Evolutionary conservation across 2,888 invertebrate genomes (phyloP).

Genomic region (Silvanus unidentatus): DNA sequence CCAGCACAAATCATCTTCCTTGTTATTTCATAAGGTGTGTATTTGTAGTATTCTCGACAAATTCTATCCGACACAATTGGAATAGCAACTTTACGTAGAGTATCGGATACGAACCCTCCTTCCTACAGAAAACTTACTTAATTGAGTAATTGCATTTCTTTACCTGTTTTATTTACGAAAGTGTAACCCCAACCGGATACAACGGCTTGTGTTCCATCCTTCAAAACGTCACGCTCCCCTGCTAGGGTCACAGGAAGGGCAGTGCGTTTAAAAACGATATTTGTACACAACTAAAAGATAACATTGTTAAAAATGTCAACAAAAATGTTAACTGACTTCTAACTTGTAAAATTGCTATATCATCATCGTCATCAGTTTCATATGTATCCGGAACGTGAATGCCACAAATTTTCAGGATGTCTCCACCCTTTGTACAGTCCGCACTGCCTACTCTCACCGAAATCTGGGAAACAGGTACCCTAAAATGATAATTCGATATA

Average conservation of each 20-base stretch:
- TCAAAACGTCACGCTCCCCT: background rate
- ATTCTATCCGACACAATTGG: no score
- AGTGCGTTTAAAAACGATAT: conserved; percentile 8
- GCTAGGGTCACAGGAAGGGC: background rate
- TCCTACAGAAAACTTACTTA: no score
- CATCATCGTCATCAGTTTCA: conserved; percentile 14
- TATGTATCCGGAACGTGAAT: conserved; percentile 13
- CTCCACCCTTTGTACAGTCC: conserved; percentile 14
- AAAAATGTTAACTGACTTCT: no score
- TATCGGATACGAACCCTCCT: no score
- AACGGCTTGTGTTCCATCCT: conserved; percentile 5
- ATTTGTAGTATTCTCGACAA: no score
- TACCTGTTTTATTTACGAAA: no score
- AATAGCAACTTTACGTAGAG: no score
- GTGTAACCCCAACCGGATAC: conserved; percentile 19
- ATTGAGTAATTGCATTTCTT: no score
- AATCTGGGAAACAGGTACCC: conserved; percentile 1
- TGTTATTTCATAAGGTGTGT: no score
- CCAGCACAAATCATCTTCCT: conserved; percentile 29
- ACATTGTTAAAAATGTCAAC: no score
- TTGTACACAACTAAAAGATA: background rate
- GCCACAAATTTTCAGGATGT: conserved; percentile 11
- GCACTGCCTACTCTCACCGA: conserved; percentile 16
- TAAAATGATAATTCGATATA: background rate
- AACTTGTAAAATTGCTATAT: conserved; percentile 17